These are phyloP conservation scores for Apamea epomidion DNA, from an alignment of 2,888 invertebrate species.

Conservation along the genomic window DNA sequence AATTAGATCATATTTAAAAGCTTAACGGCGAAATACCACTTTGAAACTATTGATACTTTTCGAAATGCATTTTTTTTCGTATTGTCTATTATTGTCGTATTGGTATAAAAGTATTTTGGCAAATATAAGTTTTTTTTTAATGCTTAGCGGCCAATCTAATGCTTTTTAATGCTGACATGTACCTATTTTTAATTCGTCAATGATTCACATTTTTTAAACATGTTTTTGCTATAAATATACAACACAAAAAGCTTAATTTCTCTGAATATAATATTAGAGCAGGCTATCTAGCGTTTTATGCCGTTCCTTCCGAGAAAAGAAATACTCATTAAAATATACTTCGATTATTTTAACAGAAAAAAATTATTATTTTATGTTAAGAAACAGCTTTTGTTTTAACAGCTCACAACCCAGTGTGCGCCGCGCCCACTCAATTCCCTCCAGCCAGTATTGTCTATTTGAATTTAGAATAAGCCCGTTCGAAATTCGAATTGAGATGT, in stretches of 20 bases:
- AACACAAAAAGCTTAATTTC: neutral
- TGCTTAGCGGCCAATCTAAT: neutral
- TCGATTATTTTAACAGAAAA: slow-evolving; percentile 5
- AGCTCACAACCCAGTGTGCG: slow-evolving; percentile 38
- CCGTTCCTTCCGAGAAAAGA: neutral
- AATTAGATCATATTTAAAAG: slow-evolving; percentile 9
- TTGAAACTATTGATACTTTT: neutral
- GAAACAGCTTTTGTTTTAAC: neutral
- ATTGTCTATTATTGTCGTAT: neutral
- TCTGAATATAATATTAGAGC: neutral
- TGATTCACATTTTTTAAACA: neutral
- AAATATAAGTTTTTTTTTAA: neutral
- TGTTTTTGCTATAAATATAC: neutral
- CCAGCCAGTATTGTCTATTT: slow-evolving; percentile 80
- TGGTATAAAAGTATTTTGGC: neutral
- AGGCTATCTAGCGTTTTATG: neutral
- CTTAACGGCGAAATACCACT: neutral
- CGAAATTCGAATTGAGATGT: slow-evolving; percentile 84
- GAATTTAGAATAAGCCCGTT: slow-evolving; percentile 85
- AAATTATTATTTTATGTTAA: neutral
- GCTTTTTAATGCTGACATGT: neutral
- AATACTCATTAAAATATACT: no score
- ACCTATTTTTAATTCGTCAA: neutral
- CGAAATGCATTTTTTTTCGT: neutral
- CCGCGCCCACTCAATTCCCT: slow-evolving; percentile 64